phyloP scores from a whole-genome alignment of 2,888 invertebrate species.

The Anoplius nigerrimus region DNA sequence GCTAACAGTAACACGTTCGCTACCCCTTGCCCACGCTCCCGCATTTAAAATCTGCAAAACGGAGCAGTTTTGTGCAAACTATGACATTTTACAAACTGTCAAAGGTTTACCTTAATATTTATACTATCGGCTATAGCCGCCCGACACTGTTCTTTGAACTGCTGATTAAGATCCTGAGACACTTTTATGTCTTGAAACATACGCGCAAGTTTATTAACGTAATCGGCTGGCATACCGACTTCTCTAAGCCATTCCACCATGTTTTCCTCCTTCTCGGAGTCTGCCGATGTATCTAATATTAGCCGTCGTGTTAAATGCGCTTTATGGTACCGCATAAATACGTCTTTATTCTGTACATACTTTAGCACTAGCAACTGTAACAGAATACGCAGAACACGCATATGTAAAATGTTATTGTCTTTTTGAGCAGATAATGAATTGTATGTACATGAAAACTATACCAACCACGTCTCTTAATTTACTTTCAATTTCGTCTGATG shows the following conservation, averaged over 20 bases:
- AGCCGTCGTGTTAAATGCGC: slow-evolving; percentile 96
- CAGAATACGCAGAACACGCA: not conserved
- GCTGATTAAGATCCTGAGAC: slow-evolving; percentile 96
- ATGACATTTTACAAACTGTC: not conserved
- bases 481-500: slow-evolving; percentile 97
- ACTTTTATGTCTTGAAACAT: slow-evolving; percentile 99
- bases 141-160: slow-evolving; percentile 87
- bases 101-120: slow-evolving; percentile 85
- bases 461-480: slow-evolving; percentile 92
- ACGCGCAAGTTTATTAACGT: slow-evolving; percentile 97
- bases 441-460: slow-evolving; percentile 32
- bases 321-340: slow-evolving; percentile 99
- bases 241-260: slow-evolving; percentile 99
- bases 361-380: slow-evolving; percentile 91
- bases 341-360: slow-evolving; percentile 99
- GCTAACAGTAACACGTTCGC: slow-evolving; percentile 95
- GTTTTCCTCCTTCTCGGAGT: slow-evolving; percentile 99
- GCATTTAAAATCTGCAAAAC: slow-evolving; percentile 89
- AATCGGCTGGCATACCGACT: slow-evolving; percentile 99
- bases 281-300: slow-evolving; percentile 98
- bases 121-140: slow-evolving; percentile 91
- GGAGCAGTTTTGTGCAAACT: not conserved
- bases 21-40: slow-evolving; percentile 97
- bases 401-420: too few relatives aligned
- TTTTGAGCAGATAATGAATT: too few relatives aligned